Conservation (phyloP, 2,888 invertebrate species). For the Thereva unica region DNA sequence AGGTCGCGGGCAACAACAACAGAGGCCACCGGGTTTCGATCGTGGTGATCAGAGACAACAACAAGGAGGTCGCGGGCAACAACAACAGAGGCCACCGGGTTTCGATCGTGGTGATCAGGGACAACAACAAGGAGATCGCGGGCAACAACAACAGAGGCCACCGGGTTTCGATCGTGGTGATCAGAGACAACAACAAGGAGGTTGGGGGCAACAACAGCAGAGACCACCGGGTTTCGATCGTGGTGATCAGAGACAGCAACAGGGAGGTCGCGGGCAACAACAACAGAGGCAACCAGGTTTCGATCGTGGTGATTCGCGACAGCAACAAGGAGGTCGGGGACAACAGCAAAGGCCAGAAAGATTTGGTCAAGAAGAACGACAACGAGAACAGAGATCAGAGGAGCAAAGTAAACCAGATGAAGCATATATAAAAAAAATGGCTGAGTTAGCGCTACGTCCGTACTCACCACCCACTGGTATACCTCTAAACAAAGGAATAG, state of each 20-base stretch:
- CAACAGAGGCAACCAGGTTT: neutral
- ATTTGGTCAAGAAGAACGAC: neutral
- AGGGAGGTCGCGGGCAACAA: conserved; percentile 31
- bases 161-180: neutral
- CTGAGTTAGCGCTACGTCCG: too few relatives aligned
- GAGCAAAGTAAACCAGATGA: neutral
- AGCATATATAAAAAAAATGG: neutral
- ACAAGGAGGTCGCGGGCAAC: conserved; percentile 9
- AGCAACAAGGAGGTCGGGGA: conserved; percentile 16
- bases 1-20: conserved; percentile 5
- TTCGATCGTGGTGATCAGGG: conserved; percentile 1
- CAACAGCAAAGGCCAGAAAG: neutral
- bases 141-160: neutral
- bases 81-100: conserved; percentile 5
- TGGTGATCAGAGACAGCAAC: conserved; percentile 10
- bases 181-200: neutral
- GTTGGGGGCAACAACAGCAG: conserved; percentile 2
- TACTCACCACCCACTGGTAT: conserved; percentile 9
- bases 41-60: conserved; percentile 17
- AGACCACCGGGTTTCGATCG: conserved; percentile 30
- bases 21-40: neutral
- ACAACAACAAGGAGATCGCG: conserved; percentile 20
- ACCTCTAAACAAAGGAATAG: conserved; percentile 46
- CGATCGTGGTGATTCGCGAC: conserved; percentile 4
- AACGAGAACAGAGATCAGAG: neutral